These are phyloP conservation scores for Mactra quadrangularis DNA, from an alignment of 1,140 invertebrate genomes.

Conservation along the genomic window DNA sequence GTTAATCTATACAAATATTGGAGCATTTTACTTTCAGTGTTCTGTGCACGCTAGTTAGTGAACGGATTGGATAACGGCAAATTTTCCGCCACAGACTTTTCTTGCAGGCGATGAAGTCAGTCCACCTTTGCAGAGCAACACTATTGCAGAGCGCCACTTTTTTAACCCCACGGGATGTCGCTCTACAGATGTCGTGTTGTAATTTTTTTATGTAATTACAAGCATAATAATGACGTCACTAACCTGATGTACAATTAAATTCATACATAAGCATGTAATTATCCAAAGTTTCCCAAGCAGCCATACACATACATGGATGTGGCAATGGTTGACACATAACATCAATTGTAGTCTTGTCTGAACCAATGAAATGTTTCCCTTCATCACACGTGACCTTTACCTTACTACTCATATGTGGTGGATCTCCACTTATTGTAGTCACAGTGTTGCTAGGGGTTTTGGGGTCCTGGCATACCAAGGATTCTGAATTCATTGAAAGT, in stretches of 20 bases:
- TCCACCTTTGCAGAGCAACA: too few relatives aligned
- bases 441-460: conserved; percentile 1
- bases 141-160: too few relatives aligned
- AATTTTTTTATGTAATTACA: too few relatives aligned
- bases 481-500: conserved; percentile 2
- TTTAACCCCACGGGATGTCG: too few relatives aligned
- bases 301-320: conserved; percentile 44
- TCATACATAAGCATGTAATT: conserved; percentile 32
- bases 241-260: conserved; percentile 42
- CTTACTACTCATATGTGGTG: conserved; percentile 27
- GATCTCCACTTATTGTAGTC: neutral
- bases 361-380: conserved; percentile 18
- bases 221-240: too few relatives aligned
- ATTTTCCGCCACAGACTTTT: too few relatives aligned
- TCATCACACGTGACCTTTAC: conserved; percentile 40
- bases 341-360: neutral
- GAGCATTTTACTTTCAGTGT: too few relatives aligned
- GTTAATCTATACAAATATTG: too few relatives aligned
- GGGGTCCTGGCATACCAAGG: conserved; percentile 10
- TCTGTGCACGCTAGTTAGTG: too few relatives aligned
- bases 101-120: too few relatives aligned
- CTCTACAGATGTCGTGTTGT: too few relatives aligned
- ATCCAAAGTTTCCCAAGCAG: neutral
- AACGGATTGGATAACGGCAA: too few relatives aligned
- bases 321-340: conserved; percentile 22